Evolutionary conservation across 1,140 invertebrate species (phyloP).

Genomic region (Aphis craccivora): DNA sequence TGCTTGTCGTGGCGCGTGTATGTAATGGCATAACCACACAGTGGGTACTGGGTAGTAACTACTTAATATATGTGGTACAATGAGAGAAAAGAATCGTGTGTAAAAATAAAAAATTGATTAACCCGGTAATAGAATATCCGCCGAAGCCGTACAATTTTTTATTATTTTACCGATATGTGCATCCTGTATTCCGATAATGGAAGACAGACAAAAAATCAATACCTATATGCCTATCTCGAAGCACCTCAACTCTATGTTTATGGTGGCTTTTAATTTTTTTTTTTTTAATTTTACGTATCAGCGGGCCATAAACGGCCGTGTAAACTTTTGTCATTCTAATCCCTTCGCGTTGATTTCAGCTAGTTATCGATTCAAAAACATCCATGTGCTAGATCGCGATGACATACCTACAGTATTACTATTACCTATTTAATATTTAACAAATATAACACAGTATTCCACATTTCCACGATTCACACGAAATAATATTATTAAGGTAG

Average conservation of each 20-base stretch:
- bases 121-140: slow-evolving; percentile 40
- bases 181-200: slow-evolving; percentile 20
- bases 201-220: slow-evolving; percentile 25
- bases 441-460: background rate
- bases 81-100: background rate
- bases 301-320: background rate
- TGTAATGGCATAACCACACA: background rate
- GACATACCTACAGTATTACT: background rate
- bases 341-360: background rate
- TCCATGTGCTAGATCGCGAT: background rate
- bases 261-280: background rate
- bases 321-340: background rate
- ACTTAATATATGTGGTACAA: background rate
- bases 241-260: background rate
- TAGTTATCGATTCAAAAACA: slow-evolving; percentile 4
- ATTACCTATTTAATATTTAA: background rate
- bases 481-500: background rate
- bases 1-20: background rate
- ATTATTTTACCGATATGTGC: background rate
- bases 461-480: background rate
- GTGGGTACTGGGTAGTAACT: background rate
- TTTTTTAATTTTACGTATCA: slow-evolving; percentile 4
- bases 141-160: slow-evolving; percentile 33
- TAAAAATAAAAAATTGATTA: slow-evolving; percentile 22
- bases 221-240: background rate